A percentile compares a stretch with the other conserved stretches of the same genome.
Conservation (phyloP, 2,113 vertebrate genomes). For the Etheostoma cragini region DNA sequence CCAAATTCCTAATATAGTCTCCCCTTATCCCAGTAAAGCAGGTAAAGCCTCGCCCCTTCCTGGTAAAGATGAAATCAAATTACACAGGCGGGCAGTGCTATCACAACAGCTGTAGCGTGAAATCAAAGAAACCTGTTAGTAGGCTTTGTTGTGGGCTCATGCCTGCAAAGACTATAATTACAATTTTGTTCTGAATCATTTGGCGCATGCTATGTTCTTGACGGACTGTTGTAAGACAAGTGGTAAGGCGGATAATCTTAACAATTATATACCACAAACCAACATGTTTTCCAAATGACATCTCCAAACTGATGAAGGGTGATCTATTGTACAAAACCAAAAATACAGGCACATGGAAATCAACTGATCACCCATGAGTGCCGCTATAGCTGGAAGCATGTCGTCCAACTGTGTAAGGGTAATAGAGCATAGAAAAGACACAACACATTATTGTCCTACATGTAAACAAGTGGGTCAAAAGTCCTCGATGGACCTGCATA, state of each 20-base stretch:
- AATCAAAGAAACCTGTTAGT: conserved; percentile 68
- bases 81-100: conserved; percentile 54
- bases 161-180: conserved; percentile 69
- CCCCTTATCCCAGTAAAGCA: background rate
- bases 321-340: background rate
- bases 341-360: background rate
- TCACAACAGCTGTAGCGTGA: conserved; percentile 62
- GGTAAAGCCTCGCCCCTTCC: conserved; percentile 26
- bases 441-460: conserved; percentile 8
- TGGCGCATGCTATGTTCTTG: conserved; percentile 53
- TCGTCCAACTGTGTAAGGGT: conserved; percentile 14
- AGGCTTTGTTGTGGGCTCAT: conserved; percentile 62
- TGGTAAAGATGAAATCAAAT: conserved; percentile 20
- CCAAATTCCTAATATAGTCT: conserved; percentile 16
- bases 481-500: background rate
- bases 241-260: conserved; percentile 39
- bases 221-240: conserved; percentile 60
- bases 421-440: conserved; percentile 31
- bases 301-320: conserved; percentile 2
- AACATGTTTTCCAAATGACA: conserved; percentile 27
- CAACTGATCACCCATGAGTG: background rate
- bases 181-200: conserved; percentile 68
- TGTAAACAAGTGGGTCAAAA: conserved; percentile 32
- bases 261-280: conserved; percentile 34
- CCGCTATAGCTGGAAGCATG: background rate